Evolutionary conservation across 1,140 invertebrate species (phyloP), one percentile per base, ranked within the genome.

Genomic region (Myzus persicae): DNA sequence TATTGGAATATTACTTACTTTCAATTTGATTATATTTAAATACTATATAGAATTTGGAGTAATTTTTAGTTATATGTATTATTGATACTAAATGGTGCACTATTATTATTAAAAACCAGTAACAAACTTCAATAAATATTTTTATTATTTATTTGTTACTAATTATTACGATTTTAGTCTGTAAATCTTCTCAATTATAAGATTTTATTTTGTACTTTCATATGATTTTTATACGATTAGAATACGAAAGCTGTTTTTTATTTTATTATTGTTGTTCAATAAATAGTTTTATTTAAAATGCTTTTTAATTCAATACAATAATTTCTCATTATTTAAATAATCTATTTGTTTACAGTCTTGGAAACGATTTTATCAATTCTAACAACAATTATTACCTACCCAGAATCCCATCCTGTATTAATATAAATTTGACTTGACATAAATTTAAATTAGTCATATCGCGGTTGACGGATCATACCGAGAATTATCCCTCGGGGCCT

Each of bases 371-470:
- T 40, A 59, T 42, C 51, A n/a, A 90, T n/a, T 90, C 67, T 22
- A 1, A 42, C 1, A 20, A 22, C 36, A 90, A 90, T 90, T 42
- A 67, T 90, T 90, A 67, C 26, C 31, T 90, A 67, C 26, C 31
- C 6, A 20, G 40, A 42, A n/a, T 14, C 67, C 44, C 40, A 67
- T 31, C 26, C 2, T 9, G 51, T 36, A 31, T 26, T 67, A 67
- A 90, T 67, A 40, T 42, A 67, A 67, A 90, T 90, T 82, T 93
- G 14, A 93, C 46, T 38, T 26, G 81, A 54, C 20, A 46, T 48
- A 82, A 82, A 92, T 92, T 92, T 54, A 93, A 93, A 93, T 93
- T 93, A 93, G 44, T 93, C 36, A 54, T 84, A 48, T 85, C 48
- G 44, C 81, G 81, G 91, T 93, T 51, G 81, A 93, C 81, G 46